Percentiles rank a stretch among this genome's conserved stretches.
Conservation (phyloP, 2,113 vertebrate species). For the Chaetodon auriga region DNA sequence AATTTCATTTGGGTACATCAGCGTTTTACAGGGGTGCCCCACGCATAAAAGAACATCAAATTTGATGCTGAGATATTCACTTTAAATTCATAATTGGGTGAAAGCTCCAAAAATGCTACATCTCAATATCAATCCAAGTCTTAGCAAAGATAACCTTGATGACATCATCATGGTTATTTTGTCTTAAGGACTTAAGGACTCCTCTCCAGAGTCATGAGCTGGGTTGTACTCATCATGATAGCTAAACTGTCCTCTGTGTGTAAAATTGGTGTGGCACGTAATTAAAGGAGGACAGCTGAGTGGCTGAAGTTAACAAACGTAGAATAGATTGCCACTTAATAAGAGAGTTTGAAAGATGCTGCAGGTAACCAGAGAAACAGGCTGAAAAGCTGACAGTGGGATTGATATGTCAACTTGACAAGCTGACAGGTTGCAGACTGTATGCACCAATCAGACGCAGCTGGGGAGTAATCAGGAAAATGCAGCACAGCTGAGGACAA, state of each 20-base stretch:
- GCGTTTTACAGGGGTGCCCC: too few relatives aligned
- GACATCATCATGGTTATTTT: not conserved
- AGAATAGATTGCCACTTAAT: not conserved
- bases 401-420: not conserved
- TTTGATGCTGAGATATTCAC: too few relatives aligned
- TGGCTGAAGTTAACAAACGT: not conserved
- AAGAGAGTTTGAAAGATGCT: not conserved
- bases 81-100: too few relatives aligned
- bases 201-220: not conserved
- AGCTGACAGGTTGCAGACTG: not conserved
- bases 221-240: not conserved
- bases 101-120: too few relatives aligned
- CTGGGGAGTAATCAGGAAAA: slow-evolving; percentile 10
- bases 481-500: slow-evolving; percentile 14
- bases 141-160: not conserved
- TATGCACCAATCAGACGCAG: slow-evolving; percentile 6
- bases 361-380: not conserved
- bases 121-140: too few relatives aligned
- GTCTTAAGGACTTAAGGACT: not conserved
- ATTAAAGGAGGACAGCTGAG: not conserved
- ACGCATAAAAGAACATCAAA: too few relatives aligned
- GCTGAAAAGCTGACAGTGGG: not conserved
- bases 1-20: too few relatives aligned
- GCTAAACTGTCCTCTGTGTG: not conserved
- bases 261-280: not conserved